A percentile compares a stretch with the other conserved stretches of the same genome.
Evolutionary conservation across 2,797 vertebrate species (phyloP).

Genomic region (Enteromius unitaeniatus): DNA sequence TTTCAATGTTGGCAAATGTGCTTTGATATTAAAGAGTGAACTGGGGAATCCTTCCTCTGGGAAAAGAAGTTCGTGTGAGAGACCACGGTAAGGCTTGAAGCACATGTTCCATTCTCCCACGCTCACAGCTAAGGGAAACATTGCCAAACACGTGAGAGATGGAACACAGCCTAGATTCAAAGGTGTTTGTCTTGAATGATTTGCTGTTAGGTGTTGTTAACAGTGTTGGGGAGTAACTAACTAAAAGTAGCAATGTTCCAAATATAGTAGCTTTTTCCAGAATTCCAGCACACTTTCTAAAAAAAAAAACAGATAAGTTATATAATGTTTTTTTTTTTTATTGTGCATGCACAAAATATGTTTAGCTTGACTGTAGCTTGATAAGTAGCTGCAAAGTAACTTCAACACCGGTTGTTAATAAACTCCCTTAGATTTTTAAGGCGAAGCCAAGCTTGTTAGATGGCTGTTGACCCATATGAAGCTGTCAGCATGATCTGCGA

Average conservation of each 20-base stretch:
- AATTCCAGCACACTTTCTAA: neutral
- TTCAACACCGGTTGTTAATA: constrained; percentile 17
- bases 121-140: constrained; percentile 31
- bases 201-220: neutral
- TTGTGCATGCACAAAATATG: neutral
- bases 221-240: neutral
- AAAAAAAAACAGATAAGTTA: neutral
- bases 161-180: constrained; percentile 12
- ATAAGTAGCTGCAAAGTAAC: neutral
- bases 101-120: constrained; percentile 55
- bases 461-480: constrained; percentile 43
- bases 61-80: constrained; percentile 27
- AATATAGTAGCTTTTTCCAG: neutral
- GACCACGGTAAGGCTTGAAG: constrained; percentile 36
- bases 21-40: constrained; percentile 56
- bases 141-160: constrained; percentile 36
- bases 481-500: constrained; percentile 38
- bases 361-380: neutral
- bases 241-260: neutral
- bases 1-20: constrained; percentile 54
- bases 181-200: constrained; percentile 34
- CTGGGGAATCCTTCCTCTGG: constrained; percentile 48
- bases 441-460: constrained; percentile 40
- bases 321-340: neutral
- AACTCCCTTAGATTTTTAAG: neutral